Percentiles rank a stretch among this genome's conserved stretches.
Evolutionary conservation across 2,888 invertebrate species (phyloP).

Genomic region (Dioctria rufipes): DNA sequence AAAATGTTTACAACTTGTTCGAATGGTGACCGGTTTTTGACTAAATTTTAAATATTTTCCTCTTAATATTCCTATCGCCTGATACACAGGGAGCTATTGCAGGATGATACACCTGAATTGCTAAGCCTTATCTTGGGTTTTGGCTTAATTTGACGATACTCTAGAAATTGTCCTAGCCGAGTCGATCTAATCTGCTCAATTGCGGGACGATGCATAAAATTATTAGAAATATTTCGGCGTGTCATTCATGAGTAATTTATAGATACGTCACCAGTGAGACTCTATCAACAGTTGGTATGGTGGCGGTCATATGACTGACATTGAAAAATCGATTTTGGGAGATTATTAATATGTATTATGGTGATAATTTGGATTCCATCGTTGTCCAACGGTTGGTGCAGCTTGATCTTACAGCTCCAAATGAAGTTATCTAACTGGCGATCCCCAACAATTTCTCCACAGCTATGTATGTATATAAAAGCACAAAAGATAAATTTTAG

Average conservation of each 20-base stretch:
- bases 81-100: too few relatives aligned
- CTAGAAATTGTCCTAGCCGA: conserved; percentile 6
- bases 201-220: background rate
- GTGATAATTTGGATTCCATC: conserved; percentile 10
- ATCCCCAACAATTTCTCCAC: conserved; percentile 6
- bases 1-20: background rate
- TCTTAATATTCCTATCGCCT: conserved; percentile 20
- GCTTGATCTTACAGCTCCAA: background rate
- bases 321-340: conserved; percentile 27
- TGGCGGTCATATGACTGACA: conserved; percentile 20
- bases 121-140: background rate
- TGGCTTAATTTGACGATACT: background rate
- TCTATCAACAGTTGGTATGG: conserved; percentile 12
- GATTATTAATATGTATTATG: background rate
- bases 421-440: conserved; percentile 21
- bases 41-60: conserved; percentile 10
- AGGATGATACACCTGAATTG: too few relatives aligned
- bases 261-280: background rate
- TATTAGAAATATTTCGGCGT: conserved; percentile 16
- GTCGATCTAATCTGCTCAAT: background rate
- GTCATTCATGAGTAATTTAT: conserved; percentile 24
- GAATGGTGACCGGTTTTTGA: conserved; percentile 17
- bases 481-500: background rate
- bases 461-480: background rate
- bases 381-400: background rate